These are phyloP conservation scores for Pantherophis guttatus DNA, from an alignment of 2,113 vertebrate genomes.

Conservation along the genomic window DNA sequence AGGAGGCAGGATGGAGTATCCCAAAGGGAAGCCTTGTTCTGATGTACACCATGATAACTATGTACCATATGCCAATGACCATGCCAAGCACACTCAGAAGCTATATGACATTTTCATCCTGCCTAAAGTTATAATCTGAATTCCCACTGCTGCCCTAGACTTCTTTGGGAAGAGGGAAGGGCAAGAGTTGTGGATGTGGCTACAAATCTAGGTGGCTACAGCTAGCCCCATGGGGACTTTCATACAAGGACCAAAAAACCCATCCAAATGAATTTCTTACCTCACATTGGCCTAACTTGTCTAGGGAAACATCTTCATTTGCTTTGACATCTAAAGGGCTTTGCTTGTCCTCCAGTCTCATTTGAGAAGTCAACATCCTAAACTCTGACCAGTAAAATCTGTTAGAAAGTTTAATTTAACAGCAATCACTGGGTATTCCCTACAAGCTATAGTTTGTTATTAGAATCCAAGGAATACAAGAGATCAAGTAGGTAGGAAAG, in stretches of 20 bases:
- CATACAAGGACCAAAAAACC: not conserved
- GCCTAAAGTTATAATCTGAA: not conserved
- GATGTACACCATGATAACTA: not conserved
- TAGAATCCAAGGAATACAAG: not conserved
- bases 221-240: not conserved
- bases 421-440: not conserved
- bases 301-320: too few species aligned
- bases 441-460: not conserved
- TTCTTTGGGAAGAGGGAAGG: not conserved
- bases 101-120: not conserved
- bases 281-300: not conserved
- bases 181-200: not conserved
- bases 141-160: not conserved
- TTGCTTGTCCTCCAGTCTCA: not conserved
- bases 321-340: not conserved
- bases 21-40: not conserved
- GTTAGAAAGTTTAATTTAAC: not conserved
- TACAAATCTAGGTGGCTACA: not conserved
- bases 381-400: not conserved
- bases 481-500: not conserved
- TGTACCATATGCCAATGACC: not conserved
- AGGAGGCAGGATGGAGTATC: not conserved
- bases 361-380: not conserved
- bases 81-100: not conserved
- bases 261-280: not conserved